Percentiles rank a stretch among this genome's conserved stretches.
Conservation (phyloP, 2,888 invertebrate species). For the Drosophila maculinotata region DNA sequence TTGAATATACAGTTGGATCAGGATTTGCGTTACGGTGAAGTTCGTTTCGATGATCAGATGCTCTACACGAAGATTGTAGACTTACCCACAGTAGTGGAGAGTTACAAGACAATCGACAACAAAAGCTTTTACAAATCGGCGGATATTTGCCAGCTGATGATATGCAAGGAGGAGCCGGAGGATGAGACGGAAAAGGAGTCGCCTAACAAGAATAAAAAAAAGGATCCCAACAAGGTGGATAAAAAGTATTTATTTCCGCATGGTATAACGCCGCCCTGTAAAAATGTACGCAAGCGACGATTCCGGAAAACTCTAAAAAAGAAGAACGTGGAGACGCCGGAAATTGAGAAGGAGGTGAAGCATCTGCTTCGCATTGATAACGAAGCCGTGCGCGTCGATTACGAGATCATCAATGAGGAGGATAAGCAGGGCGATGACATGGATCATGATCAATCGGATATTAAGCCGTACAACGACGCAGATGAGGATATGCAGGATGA, state of each 20-base stretch:
- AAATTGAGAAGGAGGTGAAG: conserved; percentile 99
- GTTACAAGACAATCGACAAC: conserved; percentile 97
- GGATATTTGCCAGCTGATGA: conserved; percentile 96
- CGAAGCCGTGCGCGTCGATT: conserved; percentile 94
- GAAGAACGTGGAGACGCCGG: conserved; percentile 98
- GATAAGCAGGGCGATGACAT: conserved; percentile 86
- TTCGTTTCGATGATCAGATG: conserved; percentile 94
- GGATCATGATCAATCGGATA: conserved; percentile 69
- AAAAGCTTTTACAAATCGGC: conserved; percentile 99
- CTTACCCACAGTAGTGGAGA: conserved; percentile 96
- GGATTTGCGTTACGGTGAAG: conserved; percentile 95
- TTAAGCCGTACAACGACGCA: conserved; percentile 76
- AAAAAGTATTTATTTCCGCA: conserved; percentile 98
- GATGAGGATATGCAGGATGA: conserved; percentile 82
- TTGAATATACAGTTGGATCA: conserved; percentile 93
- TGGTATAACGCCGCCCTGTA: conserved; percentile 97
- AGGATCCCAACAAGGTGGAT: conserved; percentile 92
- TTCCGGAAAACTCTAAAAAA: conserved; percentile 98
- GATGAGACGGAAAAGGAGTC: conserved; percentile 90
- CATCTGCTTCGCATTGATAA: conserved; percentile 95
- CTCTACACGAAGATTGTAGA: conserved; percentile 96
- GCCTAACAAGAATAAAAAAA: conserved; percentile 92
- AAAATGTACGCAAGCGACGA: conserved; percentile 96
- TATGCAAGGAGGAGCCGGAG: conserved; percentile 95
- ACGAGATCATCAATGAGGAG: conserved; percentile 95